Percentiles rank a stretch among this genome's conserved stretches.
phyloP scores from a whole-genome alignment of 2,113 vertebrate species.

The Smithornis capensis region DNA sequence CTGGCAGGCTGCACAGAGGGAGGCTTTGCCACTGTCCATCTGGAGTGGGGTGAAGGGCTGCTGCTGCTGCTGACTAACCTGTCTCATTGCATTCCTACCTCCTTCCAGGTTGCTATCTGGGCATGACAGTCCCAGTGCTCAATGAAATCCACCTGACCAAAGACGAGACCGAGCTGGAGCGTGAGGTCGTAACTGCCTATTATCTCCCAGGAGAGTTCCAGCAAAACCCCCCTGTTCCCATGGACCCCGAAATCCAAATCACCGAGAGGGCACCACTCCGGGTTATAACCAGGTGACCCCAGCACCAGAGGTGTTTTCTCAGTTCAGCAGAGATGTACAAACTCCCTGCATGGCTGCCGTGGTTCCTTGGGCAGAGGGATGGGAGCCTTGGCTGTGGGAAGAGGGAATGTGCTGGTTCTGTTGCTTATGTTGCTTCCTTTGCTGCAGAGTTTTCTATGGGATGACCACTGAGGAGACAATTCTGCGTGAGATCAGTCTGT shows the following conservation, averaged over 20 bases:
- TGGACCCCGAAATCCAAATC: slow-evolving; percentile 77
- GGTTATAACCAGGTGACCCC: slow-evolving; percentile 78
- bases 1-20: background rate
- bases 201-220: slow-evolving; percentile 80
- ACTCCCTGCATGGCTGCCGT: background rate
- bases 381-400: background rate
- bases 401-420: background rate
- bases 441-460: slow-evolving; percentile 79
- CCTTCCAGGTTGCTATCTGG: slow-evolving; percentile 76
- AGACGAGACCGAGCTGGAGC: slow-evolving; percentile 67
- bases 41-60: background rate
- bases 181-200: slow-evolving; percentile 76
- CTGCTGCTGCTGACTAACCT: background rate
- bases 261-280: slow-evolving; percentile 70
- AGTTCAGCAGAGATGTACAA: background rate
- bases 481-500: slow-evolving; percentile 70
- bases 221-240: slow-evolving; percentile 67
- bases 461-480: slow-evolving; percentile 84
- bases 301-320: background rate
- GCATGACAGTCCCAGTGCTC: slow-evolving; percentile 83
- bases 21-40: background rate
- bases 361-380: background rate
- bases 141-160: slow-evolving; percentile 75
- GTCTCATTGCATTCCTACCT: background rate
- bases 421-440: background rate